Base-by-base conservation (phyloP, 2,797 vertebrate species). In the Eidolon dupreanum region DNA sequence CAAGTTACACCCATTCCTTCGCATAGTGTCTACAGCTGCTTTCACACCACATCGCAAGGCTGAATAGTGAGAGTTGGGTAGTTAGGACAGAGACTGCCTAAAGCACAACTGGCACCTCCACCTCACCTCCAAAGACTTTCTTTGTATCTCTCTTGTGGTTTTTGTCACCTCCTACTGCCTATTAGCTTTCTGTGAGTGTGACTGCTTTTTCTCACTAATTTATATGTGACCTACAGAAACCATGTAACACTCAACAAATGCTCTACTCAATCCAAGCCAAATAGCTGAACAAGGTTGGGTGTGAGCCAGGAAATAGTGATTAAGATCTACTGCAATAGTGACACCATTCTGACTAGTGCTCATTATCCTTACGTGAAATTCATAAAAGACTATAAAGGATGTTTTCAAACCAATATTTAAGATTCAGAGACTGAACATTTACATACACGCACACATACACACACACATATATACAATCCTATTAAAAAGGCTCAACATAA, bases 371-470 rank as follows among this genome's bases (percentile, higher is more conserved):
- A 78, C 3, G 61, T 28, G 9, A 77, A 84, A 79, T 95, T 88
- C 36, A 59, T 51, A 78, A 63, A 73, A 88, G 6, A 83, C 36
- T 70, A 46, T 10, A 5, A 84, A 66, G 31, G n/a, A 51, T 36
- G 12, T 66, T 94, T 81, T 74, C 77, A 84, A 95, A 92, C 11
- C 46, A 57, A 49, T 9, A 51, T 61, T 93, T 82, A 85, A 87
- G 20, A 94, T 41, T 84, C 85, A 87, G 63, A 89, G 57, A 95
- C 81, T 19, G 2, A 73, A 28, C 57, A 57, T 13, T 83, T 46
- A 87, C 20, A 65, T 9, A 13, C 24, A 55, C 3, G 33, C 20
- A 87, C 4, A 43, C 20, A 43, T 16, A 70, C 20, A 70, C 12
- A 43, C 10, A 89, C 1, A 65, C 7, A 49, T 22, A 43, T 24